Evolutionary conservation across 1,140 invertebrate genomes (phyloP).

Genomic region (Oscheius sp.): DNA sequence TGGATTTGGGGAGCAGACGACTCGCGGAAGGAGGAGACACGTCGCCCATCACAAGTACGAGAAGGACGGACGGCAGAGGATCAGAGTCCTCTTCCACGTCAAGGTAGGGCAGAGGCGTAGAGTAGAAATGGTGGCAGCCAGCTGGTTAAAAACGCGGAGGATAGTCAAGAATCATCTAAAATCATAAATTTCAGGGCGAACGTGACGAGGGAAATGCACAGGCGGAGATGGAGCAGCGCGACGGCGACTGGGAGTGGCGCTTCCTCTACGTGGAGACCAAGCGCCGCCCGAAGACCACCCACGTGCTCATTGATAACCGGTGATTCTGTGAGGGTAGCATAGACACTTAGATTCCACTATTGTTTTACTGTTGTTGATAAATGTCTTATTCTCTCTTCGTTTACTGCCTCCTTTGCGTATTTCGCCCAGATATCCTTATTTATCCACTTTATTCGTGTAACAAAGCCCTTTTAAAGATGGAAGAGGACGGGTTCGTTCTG

Average conservation of each 20-base stretch:
- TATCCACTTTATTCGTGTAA: neutral
- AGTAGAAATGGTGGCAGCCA: neutral
- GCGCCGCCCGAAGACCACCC: conserved; percentile 33
- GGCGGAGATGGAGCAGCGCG: conserved; percentile 50
- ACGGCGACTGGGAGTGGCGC: conserved; percentile 55
- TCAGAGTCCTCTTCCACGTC: conserved; percentile 50
- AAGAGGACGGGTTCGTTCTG: conserved; percentile 30
- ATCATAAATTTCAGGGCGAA: conserved; percentile 47
- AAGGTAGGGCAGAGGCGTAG: too few relatives aligned
- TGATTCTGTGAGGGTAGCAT: conserved; percentile 14
- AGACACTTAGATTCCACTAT: neutral
- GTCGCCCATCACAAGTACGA: conserved; percentile 51
- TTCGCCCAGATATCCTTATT: neutral
- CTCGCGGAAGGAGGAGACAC: conserved; percentile 48
- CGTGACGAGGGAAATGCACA: conserved; percentile 40
- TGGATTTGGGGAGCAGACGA: conserved; percentile 49
- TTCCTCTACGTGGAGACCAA: conserved; percentile 50
- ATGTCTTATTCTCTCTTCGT: too few relatives aligned
- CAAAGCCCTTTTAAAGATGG: conserved; percentile 11
- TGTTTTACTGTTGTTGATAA: too few relatives aligned
- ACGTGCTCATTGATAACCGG: conserved; percentile 56
- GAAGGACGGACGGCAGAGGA: conserved; percentile 52
- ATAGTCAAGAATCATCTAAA: neutral
- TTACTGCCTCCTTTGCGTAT: too few relatives aligned
- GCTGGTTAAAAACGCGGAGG: neutral